Percentiles rank a stretch among this genome's conserved stretches.
Conservation (phyloP, 2,113 vertebrate genomes). For the Pagrus major region DNA sequence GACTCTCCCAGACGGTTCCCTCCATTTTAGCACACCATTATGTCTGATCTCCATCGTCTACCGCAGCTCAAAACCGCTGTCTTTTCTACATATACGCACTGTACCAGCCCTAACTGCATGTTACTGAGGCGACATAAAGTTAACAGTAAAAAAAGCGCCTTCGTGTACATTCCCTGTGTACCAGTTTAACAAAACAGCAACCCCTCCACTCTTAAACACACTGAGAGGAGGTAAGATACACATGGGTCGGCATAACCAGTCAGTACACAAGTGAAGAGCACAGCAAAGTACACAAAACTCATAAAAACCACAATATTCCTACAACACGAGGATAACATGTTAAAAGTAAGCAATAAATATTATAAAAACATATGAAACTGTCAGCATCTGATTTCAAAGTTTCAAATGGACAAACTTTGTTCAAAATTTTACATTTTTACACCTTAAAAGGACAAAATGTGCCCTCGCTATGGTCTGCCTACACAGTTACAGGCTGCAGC, state of each 20-base stretch:
- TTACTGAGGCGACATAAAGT: background rate
- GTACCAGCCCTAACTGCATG: background rate
- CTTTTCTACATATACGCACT: background rate
- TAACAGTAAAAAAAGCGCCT: too few species aligned
- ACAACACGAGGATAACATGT: background rate
- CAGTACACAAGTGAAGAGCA: background rate
- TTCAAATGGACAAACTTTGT: background rate
- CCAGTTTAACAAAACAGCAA: background rate
- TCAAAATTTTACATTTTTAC: background rate
- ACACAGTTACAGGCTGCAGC: background rate
- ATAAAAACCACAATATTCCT: background rate
- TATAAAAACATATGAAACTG: background rate
- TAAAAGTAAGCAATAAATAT: background rate
- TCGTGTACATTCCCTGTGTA: background rate
- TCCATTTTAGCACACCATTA: conserved; percentile 74
- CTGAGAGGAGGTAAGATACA: background rate
- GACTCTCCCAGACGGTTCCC: conserved; percentile 73
- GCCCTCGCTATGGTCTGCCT: background rate
- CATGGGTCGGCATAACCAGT: background rate
- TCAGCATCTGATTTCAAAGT: background rate
- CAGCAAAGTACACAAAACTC: background rate
- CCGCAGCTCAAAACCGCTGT: conserved; percentile 6
- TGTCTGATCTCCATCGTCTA: conserved; percentile 44
- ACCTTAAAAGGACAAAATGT: background rate
- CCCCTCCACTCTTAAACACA: background rate